Evolutionary conservation across 2,797 vertebrate species (phyloP).

Genomic region (Lutjanus argentimaculatus): DNA sequence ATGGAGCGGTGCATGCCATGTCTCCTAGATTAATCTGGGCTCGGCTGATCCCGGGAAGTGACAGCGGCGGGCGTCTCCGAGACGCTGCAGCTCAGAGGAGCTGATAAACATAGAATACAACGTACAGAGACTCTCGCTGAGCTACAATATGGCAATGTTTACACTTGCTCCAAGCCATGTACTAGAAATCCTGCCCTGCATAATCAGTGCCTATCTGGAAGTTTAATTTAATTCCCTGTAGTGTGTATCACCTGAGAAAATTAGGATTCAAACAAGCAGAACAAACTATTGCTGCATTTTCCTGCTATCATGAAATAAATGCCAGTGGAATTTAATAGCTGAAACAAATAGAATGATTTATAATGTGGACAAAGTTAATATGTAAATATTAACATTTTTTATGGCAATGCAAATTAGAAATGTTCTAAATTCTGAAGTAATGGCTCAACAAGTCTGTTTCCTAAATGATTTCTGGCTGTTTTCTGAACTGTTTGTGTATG

Average conservation of each 20-base stretch:
- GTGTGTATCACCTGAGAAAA: conserved; percentile 76
- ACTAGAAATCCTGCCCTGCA: conserved; percentile 67
- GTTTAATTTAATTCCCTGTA: conserved; percentile 71
- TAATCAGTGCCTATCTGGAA: conserved; percentile 71
- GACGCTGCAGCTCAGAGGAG: conserved; percentile 50
- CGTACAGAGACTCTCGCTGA: conserved; percentile 61
- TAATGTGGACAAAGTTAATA: conserved; percentile 18
- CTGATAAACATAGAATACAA: conserved; percentile 64
- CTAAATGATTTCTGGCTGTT: conserved; percentile 1
- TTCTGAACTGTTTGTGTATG: background rate
- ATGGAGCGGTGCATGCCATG: conserved; percentile 52
- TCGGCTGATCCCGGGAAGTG: conserved; percentile 63
- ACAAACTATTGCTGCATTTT: conserved; percentile 30
- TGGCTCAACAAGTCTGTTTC: background rate
- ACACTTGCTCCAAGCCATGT: conserved; percentile 78
- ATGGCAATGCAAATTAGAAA: conserved; percentile 9
- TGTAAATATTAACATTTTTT: conserved; percentile 33
- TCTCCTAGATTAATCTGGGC: conserved; percentile 79
- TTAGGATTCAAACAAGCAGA: conserved; percentile 66
- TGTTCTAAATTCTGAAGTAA: conserved; percentile 4
- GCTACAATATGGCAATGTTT: conserved; percentile 82
- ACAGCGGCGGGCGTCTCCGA: conserved; percentile 53
- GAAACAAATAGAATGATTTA: conserved; percentile 52
- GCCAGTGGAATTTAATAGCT: conserved; percentile 28
- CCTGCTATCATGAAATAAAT: conserved; percentile 40